Evolutionary conservation across 2,113 vertebrate genomes (phyloP).

Genomic region (Pyrgilauda ruficollis): DNA sequence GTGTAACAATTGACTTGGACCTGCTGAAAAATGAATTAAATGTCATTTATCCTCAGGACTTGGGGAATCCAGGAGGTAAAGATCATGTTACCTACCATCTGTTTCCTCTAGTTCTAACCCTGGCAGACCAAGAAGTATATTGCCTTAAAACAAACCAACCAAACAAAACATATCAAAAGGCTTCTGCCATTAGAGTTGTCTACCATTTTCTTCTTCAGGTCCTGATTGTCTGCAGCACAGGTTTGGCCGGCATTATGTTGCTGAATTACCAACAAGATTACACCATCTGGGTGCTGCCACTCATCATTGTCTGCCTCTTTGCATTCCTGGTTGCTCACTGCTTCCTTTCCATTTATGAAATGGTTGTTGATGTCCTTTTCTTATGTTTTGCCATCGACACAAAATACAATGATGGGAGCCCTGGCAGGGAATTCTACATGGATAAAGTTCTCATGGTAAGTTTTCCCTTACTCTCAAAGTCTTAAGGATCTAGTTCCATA

Average conservation of each 20-base stretch:
- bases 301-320: constrained; percentile 94
- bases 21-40: background rate
- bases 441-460: constrained; percentile 98
- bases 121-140: background rate
- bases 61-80: background rate
- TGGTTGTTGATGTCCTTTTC: constrained; percentile 97
- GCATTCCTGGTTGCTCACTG: constrained; percentile 97
- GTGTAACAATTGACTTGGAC: background rate
- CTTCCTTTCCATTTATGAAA: constrained; percentile 98
- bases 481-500: background rate
- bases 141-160: background rate
- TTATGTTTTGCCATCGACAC: constrained; percentile 98
- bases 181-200: background rate
- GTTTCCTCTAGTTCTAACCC: background rate
- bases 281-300: constrained; percentile 93
- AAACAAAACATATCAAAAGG: background rate
- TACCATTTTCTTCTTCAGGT: constrained; percentile 74
- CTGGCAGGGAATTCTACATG: constrained; percentile 96
- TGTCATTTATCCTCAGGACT: background rate
- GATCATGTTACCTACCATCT: background rate
- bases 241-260: constrained; percentile 89
- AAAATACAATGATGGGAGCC: constrained; percentile 96
- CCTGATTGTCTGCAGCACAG: constrained; percentile 91
- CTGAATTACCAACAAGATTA: constrained; percentile 95
- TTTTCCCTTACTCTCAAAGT: background rate